A percentile compares a stretch with the other conserved stretches of the same genome.
Conservation (phyloP, 2,888 invertebrate genomes). For the Dermolepida albohirtum region DNA sequence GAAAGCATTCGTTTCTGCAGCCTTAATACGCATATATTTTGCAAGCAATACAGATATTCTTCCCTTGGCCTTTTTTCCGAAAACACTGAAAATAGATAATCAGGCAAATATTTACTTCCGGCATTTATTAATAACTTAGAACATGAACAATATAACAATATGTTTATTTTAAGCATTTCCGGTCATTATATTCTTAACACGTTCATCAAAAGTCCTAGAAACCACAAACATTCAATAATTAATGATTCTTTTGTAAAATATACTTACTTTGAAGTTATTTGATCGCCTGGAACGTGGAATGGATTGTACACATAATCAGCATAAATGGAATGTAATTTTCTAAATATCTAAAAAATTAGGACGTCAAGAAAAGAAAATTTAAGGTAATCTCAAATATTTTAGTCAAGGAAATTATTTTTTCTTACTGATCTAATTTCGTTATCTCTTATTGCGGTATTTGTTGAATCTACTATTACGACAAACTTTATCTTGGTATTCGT, state of each 20-base stretch:
- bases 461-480: slow-evolving; percentile 91
- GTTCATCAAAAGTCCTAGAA: slow-evolving; percentile 75
- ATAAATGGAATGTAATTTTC: slow-evolving; percentile 91
- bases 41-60: no score
- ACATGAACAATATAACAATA: not conserved
- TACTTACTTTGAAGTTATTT: slow-evolving; percentile 86
- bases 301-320: slow-evolving; percentile 97
- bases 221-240: slow-evolving; percentile 38
- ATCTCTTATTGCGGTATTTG: slow-evolving; percentile 87
- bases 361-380: no score
- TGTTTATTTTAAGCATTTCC: slow-evolving; percentile 55
- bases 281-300: slow-evolving; percentile 94
- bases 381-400: not conserved
- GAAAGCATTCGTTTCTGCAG: no score
- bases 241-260: slow-evolving; percentile 10
- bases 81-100: no score
- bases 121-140: no score
- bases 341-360: slow-evolving; percentile 75
- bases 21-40: no score
- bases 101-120: no score
- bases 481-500: slow-evolving; percentile 98
- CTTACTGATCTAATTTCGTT: slow-evolving; percentile 92
- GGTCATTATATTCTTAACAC: slow-evolving; percentile 72
- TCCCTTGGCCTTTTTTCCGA: no score
- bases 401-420: slow-evolving; percentile 52